Base-by-base conservation (phyloP, 2,888 invertebrate species). In the Carpatolechia fugitivella region DNA sequence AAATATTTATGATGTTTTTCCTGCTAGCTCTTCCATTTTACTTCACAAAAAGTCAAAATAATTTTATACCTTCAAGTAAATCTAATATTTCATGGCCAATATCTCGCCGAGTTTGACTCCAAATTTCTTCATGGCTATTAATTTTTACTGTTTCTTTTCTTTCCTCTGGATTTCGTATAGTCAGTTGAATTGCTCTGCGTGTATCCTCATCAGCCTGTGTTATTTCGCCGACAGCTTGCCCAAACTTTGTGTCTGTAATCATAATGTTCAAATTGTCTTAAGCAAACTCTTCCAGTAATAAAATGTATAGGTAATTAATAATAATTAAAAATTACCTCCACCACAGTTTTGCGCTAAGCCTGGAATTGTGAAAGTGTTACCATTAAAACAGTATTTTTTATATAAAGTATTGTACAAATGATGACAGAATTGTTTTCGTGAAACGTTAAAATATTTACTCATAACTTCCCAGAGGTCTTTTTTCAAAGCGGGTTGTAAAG, bases 401-500 rank as follows among this genome's bases (percentile, higher is more conserved):
- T n/a, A n/a, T n/a, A n/a, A n/a, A n/a, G n/a, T n/a, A n/a, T n/a
- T n/a, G n/a, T n/a, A n/a, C n/a, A n/a, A n/a, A n/a, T n/a, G n/a
- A n/a, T n/a, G n/a, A n/a, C n/a, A n/a, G n/a, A n/a, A n/a, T n/a
- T n/a, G n/a, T n/a, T n/a, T n/a, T n/a, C n/a, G n/a, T n/a, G n/a
- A n/a, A n/a, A n/a, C n/a, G n/a, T n/a, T n/a, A n/a, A n/a, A n/a
- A n/a, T n/a, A 31, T n/a, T 20, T 54, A 54, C 54, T n/a, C 14
- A 54, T n/a, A 10, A 41, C 11, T 1, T 24, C 11, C 40, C 38
- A 20, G 30, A 49, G 30, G 30, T 54, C 54, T 36, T 47, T 35
- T 49, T 49, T 18, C 0, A 49, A 14, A 31, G 40, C 54, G 3
- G 54, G 54, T 24, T 40, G 7, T 20, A 40, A 6, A 5, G 54